A percentile compares a stretch with the other conserved stretches of the same genome.
Conservation (phyloP, 2,888 invertebrate genomes). For the Drosophila prolongata region DNA sequence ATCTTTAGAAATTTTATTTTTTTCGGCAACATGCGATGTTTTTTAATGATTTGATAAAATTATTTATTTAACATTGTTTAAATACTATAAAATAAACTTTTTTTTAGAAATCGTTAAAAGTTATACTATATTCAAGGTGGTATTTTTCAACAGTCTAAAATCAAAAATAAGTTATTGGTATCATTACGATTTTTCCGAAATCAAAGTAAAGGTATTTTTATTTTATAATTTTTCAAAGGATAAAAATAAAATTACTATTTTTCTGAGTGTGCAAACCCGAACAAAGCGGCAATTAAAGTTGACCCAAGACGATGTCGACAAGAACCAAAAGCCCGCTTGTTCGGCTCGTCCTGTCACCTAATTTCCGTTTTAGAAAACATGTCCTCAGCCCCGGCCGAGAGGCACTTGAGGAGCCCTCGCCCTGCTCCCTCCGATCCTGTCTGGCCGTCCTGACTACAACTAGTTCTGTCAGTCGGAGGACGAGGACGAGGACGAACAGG, state of each 20-base stretch:
- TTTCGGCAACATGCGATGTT: no score
- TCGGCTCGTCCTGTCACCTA: slow-evolving; percentile 76
- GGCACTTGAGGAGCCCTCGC: slow-evolving; percentile 53
- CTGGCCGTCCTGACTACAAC: slow-evolving; percentile 37
- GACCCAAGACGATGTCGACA: slow-evolving; percentile 65
- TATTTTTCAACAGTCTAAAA: no score
- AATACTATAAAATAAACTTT: no score
- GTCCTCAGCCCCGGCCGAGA: slow-evolving; percentile 55
- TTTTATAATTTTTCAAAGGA: background rate
- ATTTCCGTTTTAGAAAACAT: slow-evolving; percentile 76
- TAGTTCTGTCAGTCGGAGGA: slow-evolving; percentile 58
- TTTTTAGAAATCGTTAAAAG: no score
- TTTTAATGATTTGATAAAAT: no score
- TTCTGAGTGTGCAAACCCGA: slow-evolving; percentile 20
- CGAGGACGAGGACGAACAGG: slow-evolving; percentile 23
- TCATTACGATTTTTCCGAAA: no score
- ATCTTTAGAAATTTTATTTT: no score
- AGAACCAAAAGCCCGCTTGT: slow-evolving; percentile 39
- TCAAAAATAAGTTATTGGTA: no score
- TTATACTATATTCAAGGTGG: no score
- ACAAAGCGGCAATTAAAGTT: slow-evolving; percentile 68
- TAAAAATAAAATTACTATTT: background rate
- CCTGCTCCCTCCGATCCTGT: slow-evolving; percentile 9
- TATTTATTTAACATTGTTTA: no score
- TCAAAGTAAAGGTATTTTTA: no score